A percentile compares a stretch with the other conserved stretches of the same genome.
phyloP scores from a whole-genome alignment of 2,113 vertebrate genomes.

The Numida meleagris region DNA sequence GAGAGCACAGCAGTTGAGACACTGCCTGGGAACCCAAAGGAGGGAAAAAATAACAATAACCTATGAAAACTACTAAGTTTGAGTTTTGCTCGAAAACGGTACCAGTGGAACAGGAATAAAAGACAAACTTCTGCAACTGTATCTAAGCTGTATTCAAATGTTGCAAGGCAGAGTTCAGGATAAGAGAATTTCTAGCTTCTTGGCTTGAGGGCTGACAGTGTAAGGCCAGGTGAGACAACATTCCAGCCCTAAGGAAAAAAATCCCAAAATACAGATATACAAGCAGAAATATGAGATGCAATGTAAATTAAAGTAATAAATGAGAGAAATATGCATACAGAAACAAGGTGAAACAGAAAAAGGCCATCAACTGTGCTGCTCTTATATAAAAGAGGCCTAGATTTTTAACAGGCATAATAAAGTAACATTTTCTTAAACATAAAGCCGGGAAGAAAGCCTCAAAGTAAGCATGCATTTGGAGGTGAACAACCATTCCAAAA shows the following conservation, averaged over 20 bases:
- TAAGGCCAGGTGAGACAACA: neutral
- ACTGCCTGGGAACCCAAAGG: neutral
- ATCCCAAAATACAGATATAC: neutral
- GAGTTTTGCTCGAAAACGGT: neutral
- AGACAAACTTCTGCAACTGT: neutral
- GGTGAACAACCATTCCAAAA: neutral
- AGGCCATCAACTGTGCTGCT: neutral
- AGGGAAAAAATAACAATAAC: neutral
- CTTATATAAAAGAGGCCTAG: rapidly evolving
- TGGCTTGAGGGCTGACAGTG: neutral
- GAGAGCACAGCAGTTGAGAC: neutral
- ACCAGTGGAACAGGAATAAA: neutral
- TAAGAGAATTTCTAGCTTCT: neutral
- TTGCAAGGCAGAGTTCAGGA: neutral
- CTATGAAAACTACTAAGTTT: neutral
- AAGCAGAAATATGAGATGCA: neutral
- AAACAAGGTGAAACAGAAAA: neutral
- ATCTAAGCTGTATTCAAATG: neutral
- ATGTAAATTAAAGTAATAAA: neutral
- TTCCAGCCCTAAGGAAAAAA: neutral
- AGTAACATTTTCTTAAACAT: neutral
- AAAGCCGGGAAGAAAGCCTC: neutral
- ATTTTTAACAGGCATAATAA: neutral
- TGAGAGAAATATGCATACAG: neutral
- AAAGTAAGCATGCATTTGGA: neutral